Evolutionary conservation across 2,113 vertebrate species (phyloP), one percentile per base, ranked within the genome.

Genomic region (Muntiacus muntjak): DNA sequence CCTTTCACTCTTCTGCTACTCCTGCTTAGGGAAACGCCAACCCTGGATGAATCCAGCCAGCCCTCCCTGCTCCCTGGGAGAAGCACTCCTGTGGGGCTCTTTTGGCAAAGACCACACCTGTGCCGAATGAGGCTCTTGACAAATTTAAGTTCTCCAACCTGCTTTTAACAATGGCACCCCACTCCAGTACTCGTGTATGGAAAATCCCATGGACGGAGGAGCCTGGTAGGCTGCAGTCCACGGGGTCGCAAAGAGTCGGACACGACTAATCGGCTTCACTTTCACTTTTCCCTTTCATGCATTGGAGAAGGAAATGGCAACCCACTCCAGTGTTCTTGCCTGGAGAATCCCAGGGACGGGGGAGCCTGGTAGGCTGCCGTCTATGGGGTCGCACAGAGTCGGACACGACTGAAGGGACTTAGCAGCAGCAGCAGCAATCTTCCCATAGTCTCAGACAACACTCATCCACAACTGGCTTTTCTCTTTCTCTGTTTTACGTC

Each of bases 171-270:
- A n/a, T n/a, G 16, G 62, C 33, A 67, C 1, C 62, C 7, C 7
- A 67, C 33, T 67, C 62, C 62, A 19, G 33, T 64, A 17, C 33
- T 64, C 7, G 9, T 9, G 62, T 15, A 33, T 64, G 62, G 62
- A 64, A 64, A 64, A n/a, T 64, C 62, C 62, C 33, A 64, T 9
- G 62, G 30, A 15, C 0, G 0, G 33, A 64, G 30, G 16, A 64
- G 7, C 33, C 62, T n/a, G 7, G 62, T 17, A 2, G 33, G 62
- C 62, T 64, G 16, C 62, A 64, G 62, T 64, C 30, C 30, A 64
- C n/a, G 30, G 3, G 15, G 62, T n/a, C 0, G 7, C 3, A 1
- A 33, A 33, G 30, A 64, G 30, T 64, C 0, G 0, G 62, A 64
- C 60, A 64, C 1, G 3, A 62, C 60, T 62, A 6, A 62, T 14